phyloP scores from a whole-genome alignment of 2,888 invertebrate species.

The Platypus cylindrus region DNA sequence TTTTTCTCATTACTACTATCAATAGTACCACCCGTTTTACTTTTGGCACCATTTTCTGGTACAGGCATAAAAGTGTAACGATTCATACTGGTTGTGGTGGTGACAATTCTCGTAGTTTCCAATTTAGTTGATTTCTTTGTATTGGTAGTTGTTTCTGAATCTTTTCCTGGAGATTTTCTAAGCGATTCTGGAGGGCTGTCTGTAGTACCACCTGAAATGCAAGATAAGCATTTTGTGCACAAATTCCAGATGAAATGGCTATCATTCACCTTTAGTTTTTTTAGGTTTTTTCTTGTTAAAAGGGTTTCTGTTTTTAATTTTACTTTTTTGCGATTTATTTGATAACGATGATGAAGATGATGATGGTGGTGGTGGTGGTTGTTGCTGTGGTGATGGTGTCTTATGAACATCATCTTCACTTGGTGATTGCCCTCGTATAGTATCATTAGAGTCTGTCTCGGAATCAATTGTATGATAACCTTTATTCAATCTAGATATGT shows the following conservation, averaged over 20 bases:
- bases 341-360: too few relatives aligned
- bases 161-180: slow-evolving; percentile 20
- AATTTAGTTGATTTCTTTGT: slow-evolving; percentile 26
- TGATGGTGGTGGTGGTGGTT: too few relatives aligned
- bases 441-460: slow-evolving; percentile 26
- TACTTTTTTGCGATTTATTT: slow-evolving; percentile 17
- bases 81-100: slow-evolving; percentile 29
- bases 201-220: too few relatives aligned
- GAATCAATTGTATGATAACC: slow-evolving; percentile 37
- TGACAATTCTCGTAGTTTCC: slow-evolving; percentile 27
- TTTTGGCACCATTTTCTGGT: slow-evolving; percentile 20
- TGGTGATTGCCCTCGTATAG: slow-evolving; percentile 31
- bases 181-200: slow-evolving; percentile 3
- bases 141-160: slow-evolving; percentile 21
- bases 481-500: slow-evolving; percentile 38
- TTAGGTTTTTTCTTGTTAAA: slow-evolving; percentile 25
- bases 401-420: slow-evolving; percentile 21
- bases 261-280: slow-evolving; percentile 16
- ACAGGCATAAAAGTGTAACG: slow-evolving; percentile 30
- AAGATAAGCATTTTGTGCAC: too few relatives aligned
- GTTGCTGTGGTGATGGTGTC: too few relatives aligned
- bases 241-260: too few relatives aligned
- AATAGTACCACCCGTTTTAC: slow-evolving; percentile 19
- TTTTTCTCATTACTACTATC: slow-evolving; percentile 21
- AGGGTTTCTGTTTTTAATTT: slow-evolving; percentile 21